Conservation (phyloP, 1,140 invertebrate genomes). For the Dendroctonus valens region DNA sequence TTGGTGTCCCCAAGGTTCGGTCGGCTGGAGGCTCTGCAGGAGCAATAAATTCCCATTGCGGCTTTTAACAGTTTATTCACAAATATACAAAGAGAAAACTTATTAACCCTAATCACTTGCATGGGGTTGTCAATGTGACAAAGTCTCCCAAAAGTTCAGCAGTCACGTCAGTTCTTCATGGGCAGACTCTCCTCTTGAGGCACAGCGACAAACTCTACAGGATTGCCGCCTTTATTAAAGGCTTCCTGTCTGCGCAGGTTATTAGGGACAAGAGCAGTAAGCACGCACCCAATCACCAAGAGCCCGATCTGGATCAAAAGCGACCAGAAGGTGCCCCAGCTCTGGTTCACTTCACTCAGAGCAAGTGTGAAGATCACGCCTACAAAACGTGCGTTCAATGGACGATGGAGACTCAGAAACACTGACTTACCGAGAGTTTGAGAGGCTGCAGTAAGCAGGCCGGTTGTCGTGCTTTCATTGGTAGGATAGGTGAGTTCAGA, state of each 20-base stretch:
- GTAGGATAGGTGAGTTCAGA: constrained; percentile 42
- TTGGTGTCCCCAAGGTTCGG: background rate
- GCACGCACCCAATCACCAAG: constrained; percentile 2
- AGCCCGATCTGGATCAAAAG: constrained; percentile 17
- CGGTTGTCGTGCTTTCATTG: constrained; percentile 40
- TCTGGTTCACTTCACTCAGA: constrained; percentile 13
- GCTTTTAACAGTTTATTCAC: too few species aligned
- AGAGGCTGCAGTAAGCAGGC: constrained; percentile 36
- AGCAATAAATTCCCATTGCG: too few species aligned
- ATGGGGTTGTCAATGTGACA: too few species aligned
- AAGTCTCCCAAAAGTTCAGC: too few species aligned
- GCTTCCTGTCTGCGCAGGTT: constrained; percentile 17
- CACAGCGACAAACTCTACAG: too few species aligned
- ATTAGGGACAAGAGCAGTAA: constrained; percentile 13
- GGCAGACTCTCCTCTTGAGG: too few species aligned
- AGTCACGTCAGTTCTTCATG: too few species aligned
- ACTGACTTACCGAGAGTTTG: constrained; percentile 35
- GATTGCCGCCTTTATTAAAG: constrained; percentile 2
- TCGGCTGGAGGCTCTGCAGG: background rate
- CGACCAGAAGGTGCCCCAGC: constrained; percentile 20
- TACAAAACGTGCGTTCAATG: background rate
- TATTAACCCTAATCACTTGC: too few species aligned
- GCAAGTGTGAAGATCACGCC: constrained; percentile 17
- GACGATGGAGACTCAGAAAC: background rate
- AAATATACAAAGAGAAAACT: too few species aligned